Conservation (phyloP, 2,888 invertebrate species). For the Ctena decussata region DNA sequence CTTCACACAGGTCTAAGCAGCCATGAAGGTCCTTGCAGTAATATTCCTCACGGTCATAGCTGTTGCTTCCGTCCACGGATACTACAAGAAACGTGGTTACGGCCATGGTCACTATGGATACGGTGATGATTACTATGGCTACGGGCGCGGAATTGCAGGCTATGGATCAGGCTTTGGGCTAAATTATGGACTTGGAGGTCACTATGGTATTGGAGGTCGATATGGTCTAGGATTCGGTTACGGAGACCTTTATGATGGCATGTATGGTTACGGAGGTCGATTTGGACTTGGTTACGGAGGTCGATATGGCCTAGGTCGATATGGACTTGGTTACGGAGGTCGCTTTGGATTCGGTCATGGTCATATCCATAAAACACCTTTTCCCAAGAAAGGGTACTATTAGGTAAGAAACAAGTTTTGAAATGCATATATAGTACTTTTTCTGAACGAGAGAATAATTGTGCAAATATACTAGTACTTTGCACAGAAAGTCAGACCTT, state of each 20-base stretch:
- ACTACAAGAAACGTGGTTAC: neutral
- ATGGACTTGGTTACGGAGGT: neutral
- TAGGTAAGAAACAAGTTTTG: too few relatives aligned
- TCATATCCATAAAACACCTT: neutral
- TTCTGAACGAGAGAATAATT: too few relatives aligned
- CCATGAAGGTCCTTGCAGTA: too few relatives aligned
- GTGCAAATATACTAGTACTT: too few relatives aligned
- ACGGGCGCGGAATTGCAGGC: neutral
- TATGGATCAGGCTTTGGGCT: neutral
- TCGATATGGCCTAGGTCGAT: neutral
- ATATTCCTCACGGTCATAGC: neutral
- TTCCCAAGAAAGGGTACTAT: neutral
- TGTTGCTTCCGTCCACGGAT: neutral
- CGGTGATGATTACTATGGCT: neutral
- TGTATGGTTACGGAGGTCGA: neutral
- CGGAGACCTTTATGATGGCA: neutral
- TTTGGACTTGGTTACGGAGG: neutral
- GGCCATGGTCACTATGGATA: too few relatives aligned
- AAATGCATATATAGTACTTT: too few relatives aligned
- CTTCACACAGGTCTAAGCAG: too few relatives aligned
- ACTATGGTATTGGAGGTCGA: neutral
- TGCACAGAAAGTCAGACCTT: too few relatives aligned
- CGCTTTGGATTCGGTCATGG: neutral
- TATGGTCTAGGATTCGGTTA: neutral
- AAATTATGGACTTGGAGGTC: neutral